phyloP scores from a whole-genome alignment of 2,113 vertebrate species.

The Zingel zingel region DNA sequence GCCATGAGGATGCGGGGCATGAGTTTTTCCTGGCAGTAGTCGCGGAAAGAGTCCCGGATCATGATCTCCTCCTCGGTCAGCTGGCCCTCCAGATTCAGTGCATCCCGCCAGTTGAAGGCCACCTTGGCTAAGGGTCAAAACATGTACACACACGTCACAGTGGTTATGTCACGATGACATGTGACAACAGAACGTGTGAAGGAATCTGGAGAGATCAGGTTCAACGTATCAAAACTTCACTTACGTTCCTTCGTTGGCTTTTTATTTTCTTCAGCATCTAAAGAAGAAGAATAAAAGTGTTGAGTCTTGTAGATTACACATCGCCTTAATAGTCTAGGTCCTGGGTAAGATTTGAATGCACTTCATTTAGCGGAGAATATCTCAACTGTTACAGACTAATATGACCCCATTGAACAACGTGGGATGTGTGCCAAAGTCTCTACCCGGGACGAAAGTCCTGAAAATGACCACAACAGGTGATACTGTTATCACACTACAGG shows the following conservation, averaged over 20 bases:
- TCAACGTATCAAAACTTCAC: background rate
- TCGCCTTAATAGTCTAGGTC: too few species aligned
- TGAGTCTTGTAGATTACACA: background rate
- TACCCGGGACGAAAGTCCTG: too few species aligned
- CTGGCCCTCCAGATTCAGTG: conserved; percentile 86
- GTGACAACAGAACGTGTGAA: background rate
- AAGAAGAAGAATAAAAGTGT: conserved; percentile 13
- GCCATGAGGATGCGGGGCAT: conserved; percentile 91
- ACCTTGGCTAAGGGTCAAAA: conserved; percentile 74
- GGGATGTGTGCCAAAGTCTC: too few species aligned
- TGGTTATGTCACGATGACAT: conserved; percentile 49
- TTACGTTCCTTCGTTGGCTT: conserved; percentile 64
- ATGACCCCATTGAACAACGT: too few species aligned
- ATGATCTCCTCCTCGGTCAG: conserved; percentile 90
- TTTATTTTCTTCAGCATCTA: conserved; percentile 68
- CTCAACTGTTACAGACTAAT: too few species aligned
- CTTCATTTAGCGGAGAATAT: too few species aligned
- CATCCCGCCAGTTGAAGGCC: conserved; percentile 85
- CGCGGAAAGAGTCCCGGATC: conserved; percentile 89
- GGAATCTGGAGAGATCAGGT: background rate
- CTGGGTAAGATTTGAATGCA: too few species aligned
- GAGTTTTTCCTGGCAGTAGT: conserved; percentile 91
- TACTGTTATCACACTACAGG: too few species aligned
- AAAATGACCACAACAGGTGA: too few species aligned
- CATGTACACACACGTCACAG: background rate